Evolutionary conservation across 2,797 vertebrate genomes (phyloP), one percentile per base, ranked within the genome.

Genomic region (Erithacus rubecula): DNA sequence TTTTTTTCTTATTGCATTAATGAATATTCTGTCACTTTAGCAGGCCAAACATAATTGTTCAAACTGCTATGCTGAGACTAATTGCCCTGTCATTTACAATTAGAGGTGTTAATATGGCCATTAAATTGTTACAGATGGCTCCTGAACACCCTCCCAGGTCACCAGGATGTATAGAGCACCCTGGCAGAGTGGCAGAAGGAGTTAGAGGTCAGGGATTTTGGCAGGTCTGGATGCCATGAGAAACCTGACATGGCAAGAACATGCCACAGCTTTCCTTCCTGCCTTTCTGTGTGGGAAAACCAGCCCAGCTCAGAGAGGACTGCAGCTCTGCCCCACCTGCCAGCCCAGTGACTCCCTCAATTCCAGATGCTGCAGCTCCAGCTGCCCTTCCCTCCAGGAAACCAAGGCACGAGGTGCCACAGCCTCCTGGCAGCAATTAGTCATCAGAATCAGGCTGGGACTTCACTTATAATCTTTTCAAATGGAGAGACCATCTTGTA

Each of bases 11-110:
- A 46, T 55, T 89, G 60, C 36, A 36, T 65, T 94, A 78, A 90
- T 92, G 83, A 96, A 94, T 92, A 93, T 89, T 90, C 85, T 94
- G 91, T 87, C 91, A 78, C 55, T 86, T 79, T 14, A 84, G 72
- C 12, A 72, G 70, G 90, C 83, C 65, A 84, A 86, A 63, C 56
- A 20, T 62, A 93, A 95, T 95, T 64, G 56, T 75, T 95, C 87
- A 83, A 53, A 55, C 47, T 75, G 60, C 89, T 89, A 37, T 41
- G 29, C 78, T 79, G 91, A 92, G 69, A 89, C 89, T 94, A 93
- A 95, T 93, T 94, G 59, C 39, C 41, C 71, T 12, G 12, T 87
- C 92, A 94, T 84, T 96, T 89, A 94, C 69, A 83, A 87, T 95
- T 91, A 94, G 70, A 89, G 63, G 63, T 65, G 69, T 71, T 95